Base-by-base conservation (phyloP, 2,888 invertebrate species). In the Cinara cedri region DNA sequence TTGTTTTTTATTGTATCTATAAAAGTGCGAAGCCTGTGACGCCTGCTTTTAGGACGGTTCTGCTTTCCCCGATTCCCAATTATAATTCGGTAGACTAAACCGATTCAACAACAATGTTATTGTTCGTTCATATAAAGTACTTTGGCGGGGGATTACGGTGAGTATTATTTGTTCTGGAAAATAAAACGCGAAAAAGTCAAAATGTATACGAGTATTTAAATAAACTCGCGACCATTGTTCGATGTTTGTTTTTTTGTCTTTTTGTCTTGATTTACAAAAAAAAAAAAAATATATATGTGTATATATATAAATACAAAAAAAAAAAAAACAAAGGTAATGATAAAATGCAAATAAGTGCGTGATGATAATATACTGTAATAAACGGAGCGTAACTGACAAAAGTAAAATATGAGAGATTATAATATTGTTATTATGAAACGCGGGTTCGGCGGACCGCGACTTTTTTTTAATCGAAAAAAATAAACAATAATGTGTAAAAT, bases 321-420 rank as follows among this genome's bases (percentile, higher is more conserved):
- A 34, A 34, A 19, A 19, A 13, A 46, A 46, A 65, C 24, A 68
- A 68, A 68, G 49, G 66, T 51, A 49, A 68, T 51, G n/a, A 68
- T 68, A 70, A 70, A 70, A 70, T 70, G 54, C 19, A 34, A 34
- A 68, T 55, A 57, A 71, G 57, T 44, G 71, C 19, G 46, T 55
- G 34, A 34, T 34, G 34, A 6, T 34, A n/a, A 4, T 34, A 34
- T 34, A 34, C 6, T 34, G 16, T 16, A 24, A 57, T 44, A 55
- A 21, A 55, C 71, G 57, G 44, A 46, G 70, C 57, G 57, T 71
- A 57, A 71, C 71, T 16, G 42, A 6, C 44, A 46, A 13, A 44
- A 16, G 57, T 24, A 71, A 71, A 71, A 57, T 71, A 57, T 57
- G 24, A 42, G 21, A 44, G 44, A 57, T 10, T 44, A 34, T 34